Percentiles rank a stretch among this genome's conserved stretches.
phyloP scores from a whole-genome alignment of 35 echinoderm and acorn worm species.

The Chiridota heheva region DNA sequence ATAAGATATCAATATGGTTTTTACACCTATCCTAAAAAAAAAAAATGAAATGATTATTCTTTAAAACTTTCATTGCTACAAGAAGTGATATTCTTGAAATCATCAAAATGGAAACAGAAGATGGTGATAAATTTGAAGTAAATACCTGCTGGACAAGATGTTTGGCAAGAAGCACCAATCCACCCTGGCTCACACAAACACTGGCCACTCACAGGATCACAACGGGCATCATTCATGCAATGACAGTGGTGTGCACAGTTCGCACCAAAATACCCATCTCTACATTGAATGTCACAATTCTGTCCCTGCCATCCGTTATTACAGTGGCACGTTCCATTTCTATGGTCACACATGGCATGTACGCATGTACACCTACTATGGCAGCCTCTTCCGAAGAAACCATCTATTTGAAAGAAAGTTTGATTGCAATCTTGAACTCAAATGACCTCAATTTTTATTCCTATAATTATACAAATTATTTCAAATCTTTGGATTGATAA shows the following conservation, averaged over 20 bases:
- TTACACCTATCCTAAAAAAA: too few relatives aligned
- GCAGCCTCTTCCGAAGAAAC: not conserved
- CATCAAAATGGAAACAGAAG: too few relatives aligned
- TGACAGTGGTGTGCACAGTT: conserved; percentile 13
- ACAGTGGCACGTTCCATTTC: not conserved
- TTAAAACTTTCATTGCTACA: too few relatives aligned
- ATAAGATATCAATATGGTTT: too few relatives aligned
- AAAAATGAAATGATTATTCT: too few relatives aligned
- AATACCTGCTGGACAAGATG: not conserved
- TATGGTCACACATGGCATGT: not conserved
- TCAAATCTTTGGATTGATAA: too few relatives aligned
- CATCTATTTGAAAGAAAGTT: too few relatives aligned
- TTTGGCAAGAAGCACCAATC: conserved; percentile 9
- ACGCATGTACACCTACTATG: not conserved
- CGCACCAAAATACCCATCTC: not conserved
- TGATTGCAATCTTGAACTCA: too few relatives aligned
- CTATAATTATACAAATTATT: too few relatives aligned
- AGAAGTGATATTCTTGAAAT: too few relatives aligned
- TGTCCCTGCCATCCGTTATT: not conserved
- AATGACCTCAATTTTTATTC: too few relatives aligned
- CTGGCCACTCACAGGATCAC: not conserved
- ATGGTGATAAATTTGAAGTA: not conserved
- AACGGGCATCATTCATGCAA: conserved; percentile 24
- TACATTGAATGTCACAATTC: not conserved
- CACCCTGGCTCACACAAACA: conserved; percentile 41